Evolutionary conservation across 2,888 invertebrate species (phyloP).

Genomic region (Tribolium freemani): DNA sequence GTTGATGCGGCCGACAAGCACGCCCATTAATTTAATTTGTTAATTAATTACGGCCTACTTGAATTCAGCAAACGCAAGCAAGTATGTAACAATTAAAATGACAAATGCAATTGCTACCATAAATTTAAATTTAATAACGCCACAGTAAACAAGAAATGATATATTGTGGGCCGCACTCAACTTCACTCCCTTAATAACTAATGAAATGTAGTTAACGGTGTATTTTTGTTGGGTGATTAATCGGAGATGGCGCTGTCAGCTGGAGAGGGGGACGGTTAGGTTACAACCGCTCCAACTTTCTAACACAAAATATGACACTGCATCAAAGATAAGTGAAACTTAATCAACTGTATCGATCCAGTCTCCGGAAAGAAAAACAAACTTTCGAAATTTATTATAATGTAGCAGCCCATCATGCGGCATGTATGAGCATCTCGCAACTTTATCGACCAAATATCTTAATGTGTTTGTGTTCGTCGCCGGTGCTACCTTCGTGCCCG

Average conservation of each 20-base stretch:
- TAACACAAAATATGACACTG: neutral
- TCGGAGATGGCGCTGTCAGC: slow-evolving; percentile 53
- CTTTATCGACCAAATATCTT: slow-evolving; percentile 42
- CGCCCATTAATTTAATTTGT: slow-evolving; percentile 62
- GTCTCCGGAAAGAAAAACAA: neutral
- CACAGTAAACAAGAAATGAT: slow-evolving; percentile 59
- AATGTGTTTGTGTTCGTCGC: slow-evolving; percentile 37
- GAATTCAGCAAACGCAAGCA: slow-evolving; percentile 60
- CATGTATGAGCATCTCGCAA: neutral
- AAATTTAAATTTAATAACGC: slow-evolving; percentile 64
- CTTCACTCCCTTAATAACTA: slow-evolving; percentile 52
- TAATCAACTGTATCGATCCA: neutral
- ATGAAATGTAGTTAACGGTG: slow-evolving; percentile 50
- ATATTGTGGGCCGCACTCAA: slow-evolving; percentile 47
- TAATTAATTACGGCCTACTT: slow-evolving; percentile 63
- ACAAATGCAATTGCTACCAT: slow-evolving; percentile 64
- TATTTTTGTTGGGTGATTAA: slow-evolving; percentile 54
- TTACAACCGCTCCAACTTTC: neutral
- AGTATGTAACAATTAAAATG: slow-evolving; percentile 65
- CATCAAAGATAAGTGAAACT: no score
- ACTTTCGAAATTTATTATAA: neutral
- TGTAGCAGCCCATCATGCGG: neutral
- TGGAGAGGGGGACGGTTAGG: slow-evolving; percentile 4
- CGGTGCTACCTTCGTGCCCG: slow-evolving; percentile 26
- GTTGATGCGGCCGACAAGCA: slow-evolving; percentile 51